A percentile compares a stretch with the other conserved stretches of the same genome.
Evolutionary conservation across 2,113 vertebrate genomes (phyloP).

Genomic region (Oncorhynchus mykiss): DNA sequence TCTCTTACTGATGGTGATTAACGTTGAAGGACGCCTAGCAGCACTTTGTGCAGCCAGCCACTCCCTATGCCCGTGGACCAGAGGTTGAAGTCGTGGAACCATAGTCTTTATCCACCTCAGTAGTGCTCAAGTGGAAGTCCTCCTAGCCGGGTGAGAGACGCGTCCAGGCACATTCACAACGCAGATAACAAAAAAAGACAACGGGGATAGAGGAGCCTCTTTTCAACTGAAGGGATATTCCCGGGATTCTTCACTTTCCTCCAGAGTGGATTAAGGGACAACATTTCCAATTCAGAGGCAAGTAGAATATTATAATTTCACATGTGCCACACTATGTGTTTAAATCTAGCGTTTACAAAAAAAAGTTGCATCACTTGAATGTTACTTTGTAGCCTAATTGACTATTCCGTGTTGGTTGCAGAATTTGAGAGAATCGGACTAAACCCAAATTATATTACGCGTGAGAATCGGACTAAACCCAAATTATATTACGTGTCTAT

Average conservation of each 20-base stretch:
- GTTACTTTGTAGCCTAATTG: background rate
- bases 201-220: constrained; percentile 38
- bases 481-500: too few relatives aligned
- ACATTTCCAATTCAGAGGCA: constrained; percentile 47
- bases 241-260: constrained; percentile 47
- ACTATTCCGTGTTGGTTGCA: background rate
- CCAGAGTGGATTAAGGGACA: constrained; percentile 52
- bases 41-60: constrained; percentile 49
- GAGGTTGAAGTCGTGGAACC: background rate
- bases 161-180: constrained; percentile 42
- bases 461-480: background rate
- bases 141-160: constrained; percentile 49
- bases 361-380: too few relatives aligned
- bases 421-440: constrained; percentile 12
- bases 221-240: constrained; percentile 36
- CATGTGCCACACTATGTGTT: too few relatives aligned
- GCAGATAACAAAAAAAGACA: constrained; percentile 19
- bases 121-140: constrained; percentile 53
- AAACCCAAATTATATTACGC: too few relatives aligned
- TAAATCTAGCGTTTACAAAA: too few relatives aligned
- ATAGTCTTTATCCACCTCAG: constrained; percentile 42
- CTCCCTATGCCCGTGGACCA: constrained; percentile 58
- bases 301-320: constrained; percentile 16
- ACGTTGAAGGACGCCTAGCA: constrained; percentile 48
- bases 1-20: constrained; percentile 59